A percentile compares a stretch with the other conserved stretches of the same genome.
Conservation (phyloP, 2,888 invertebrate genomes). For the Spialia ferax region DNA sequence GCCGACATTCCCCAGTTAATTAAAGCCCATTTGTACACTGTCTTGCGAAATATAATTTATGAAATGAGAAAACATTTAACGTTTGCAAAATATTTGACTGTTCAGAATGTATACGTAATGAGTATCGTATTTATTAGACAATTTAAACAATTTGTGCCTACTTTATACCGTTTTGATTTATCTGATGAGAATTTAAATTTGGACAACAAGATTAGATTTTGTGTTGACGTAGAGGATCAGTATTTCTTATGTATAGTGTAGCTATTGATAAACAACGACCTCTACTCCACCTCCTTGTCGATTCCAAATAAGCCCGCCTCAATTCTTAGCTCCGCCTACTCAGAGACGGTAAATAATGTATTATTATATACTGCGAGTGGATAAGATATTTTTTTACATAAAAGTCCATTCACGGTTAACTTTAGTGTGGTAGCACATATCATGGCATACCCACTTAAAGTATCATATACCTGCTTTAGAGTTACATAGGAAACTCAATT, state of each 20-base stretch:
- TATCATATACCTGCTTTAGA: neutral
- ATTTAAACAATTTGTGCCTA: conserved; percentile 30
- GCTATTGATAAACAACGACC: conserved; percentile 75
- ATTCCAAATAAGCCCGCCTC: conserved; percentile 84
- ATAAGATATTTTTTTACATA: conserved; percentile 48
- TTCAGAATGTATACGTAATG: conserved; percentile 51
- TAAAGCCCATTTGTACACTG: conserved; percentile 83
- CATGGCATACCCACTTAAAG: neutral
- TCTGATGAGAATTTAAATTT: conserved; percentile 11
- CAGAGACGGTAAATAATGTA: conserved; percentile 75
- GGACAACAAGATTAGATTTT: conserved; percentile 19
- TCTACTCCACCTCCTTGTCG: conserved; percentile 82
- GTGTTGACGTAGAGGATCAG: neutral
- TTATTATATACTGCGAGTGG: conserved; percentile 67
- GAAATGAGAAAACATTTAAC: conserved; percentile 70
- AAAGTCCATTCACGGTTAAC: conserved; percentile 52
- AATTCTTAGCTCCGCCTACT: conserved; percentile 81
- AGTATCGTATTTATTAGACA: conserved; percentile 34
- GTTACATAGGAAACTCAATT: conserved; percentile 2
- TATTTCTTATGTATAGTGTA: conserved; percentile 39
- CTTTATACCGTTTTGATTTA: conserved; percentile 16
- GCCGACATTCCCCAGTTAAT: conserved; percentile 82
- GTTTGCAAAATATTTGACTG: conserved; percentile 63
- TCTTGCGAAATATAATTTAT: conserved; percentile 80
- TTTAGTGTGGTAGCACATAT: conserved; percentile 1